These are phyloP conservation scores for Contarinia nasturtii DNA, from an alignment of 1,140 invertebrate species.

Conservation along the genomic window DNA sequence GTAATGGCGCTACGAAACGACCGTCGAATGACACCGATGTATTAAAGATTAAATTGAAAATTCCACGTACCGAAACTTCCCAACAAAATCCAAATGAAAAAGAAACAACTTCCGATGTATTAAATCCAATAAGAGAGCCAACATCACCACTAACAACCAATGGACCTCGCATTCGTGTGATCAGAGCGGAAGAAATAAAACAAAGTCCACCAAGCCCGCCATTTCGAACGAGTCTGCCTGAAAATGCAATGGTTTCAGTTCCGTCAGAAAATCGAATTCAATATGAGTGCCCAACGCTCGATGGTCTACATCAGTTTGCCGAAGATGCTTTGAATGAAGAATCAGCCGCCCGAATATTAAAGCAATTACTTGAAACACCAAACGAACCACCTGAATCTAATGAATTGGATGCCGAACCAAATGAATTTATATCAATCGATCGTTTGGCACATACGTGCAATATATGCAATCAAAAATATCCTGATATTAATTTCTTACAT, in stretches of 20 bases:
- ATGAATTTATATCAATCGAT: constrained; percentile 5
- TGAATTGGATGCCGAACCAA: neutral
- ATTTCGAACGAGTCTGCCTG: neutral
- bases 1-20: neutral
- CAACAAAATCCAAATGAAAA: neutral
- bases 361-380: constrained; percentile 1
- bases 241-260: neutral
- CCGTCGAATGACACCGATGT: neutral
- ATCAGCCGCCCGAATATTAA: constrained; percentile 2
- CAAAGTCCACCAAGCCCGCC: neutral
- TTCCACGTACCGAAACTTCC: neutral
- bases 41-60: constrained; percentile 2
- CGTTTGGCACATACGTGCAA: constrained; percentile 1
- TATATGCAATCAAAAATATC: constrained; percentile 1
- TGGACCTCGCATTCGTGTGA: neutral
- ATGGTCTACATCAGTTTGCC: constrained; percentile 1
- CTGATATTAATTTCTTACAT: neutral
- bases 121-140: neutral
- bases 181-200: constrained; percentile 1
- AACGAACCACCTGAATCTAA: neutral
- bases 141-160: too few species aligned
- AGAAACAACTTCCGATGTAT: too few species aligned
- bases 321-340: neutral
- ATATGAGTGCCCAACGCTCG: constrained; percentile 3
- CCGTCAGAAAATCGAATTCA: neutral